These are phyloP conservation scores for Cataglyphis livida DNA, from an alignment of 2,888 invertebrate species.

Conservation along the genomic window DNA sequence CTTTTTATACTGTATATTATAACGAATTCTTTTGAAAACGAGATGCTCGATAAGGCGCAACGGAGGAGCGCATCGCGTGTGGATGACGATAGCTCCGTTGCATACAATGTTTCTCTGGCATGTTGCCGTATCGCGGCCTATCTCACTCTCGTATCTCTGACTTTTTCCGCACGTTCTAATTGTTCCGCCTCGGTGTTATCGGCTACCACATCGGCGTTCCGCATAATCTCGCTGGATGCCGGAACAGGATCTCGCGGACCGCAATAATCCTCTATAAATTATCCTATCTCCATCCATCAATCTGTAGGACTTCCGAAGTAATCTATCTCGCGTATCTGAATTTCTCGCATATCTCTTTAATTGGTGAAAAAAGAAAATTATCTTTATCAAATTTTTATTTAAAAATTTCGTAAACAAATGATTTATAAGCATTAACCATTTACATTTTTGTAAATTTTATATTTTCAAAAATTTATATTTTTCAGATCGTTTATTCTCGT, in stretches of 20 bases:
- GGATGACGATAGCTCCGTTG: conserved; percentile 7
- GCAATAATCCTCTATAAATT: conserved; percentile 48
- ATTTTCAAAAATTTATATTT: not conserved
- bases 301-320: conserved; percentile 25
- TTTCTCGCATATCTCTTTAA: conserved; percentile 3
- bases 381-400: not conserved
- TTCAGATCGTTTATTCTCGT: not conserved
- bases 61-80: conserved; percentile 36
- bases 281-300: conserved; percentile 50
- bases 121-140: conserved; percentile 16
- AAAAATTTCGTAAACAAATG: not conserved
- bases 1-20: not conserved
- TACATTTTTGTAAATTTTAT: not conserved
- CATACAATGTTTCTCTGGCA: conserved; percentile 27
- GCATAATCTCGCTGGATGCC: conserved; percentile 33
- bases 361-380: not conserved
- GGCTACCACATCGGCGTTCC: conserved; percentile 16
- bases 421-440: not conserved
- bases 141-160: conserved; percentile 35
- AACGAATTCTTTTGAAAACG: not conserved
- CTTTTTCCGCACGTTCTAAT: conserved; percentile 54
- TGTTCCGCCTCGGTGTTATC: conserved; percentile 46
- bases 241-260: conserved; percentile 42
- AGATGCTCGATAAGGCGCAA: conserved; percentile 5
- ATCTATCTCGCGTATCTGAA: not conserved